Base-by-base conservation (phyloP, 2,113 vertebrate species). In the Rhagologus leucostigma region DNA sequence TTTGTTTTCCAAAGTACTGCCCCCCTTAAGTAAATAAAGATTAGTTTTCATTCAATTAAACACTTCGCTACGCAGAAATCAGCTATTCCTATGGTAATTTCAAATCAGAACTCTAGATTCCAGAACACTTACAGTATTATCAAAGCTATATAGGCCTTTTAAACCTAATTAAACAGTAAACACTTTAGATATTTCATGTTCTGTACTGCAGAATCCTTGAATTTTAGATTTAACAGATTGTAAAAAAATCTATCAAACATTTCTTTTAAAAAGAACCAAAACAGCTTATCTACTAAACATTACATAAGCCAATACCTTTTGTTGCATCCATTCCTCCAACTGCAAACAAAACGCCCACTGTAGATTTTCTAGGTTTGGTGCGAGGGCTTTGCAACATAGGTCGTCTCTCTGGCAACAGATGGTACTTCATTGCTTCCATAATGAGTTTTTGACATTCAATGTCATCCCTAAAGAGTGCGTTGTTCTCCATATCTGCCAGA, bases 371-470 rank as follows among this genome's bases (percentile, higher is more conserved):
- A 62, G 99, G 99, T 63, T 99, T 99, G 11, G 99, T 99, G 78
- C 99, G 98, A 50, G 99, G 99, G 95, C 99, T 99, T 96, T 99
- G 99, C 91, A 99, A 98, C 97, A 99, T 98, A 47, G 99, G 99
- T 63, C 99, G 98, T 75, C 99, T 98, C 95, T 99, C 99, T 56
- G 99, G 99, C 96, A 99, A 96, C 93, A 99, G 98, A 96, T 99
- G 99, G 98, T 99, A 99, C 97, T 99, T 99, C 99, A 99, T 99
- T 76, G 99, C 99, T 97, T 99, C 99, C 99, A 99, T 99, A 90
- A 99, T 98, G 79, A 99, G 98, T 82, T 99, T 99, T 95, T 99
- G 99, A 98, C 99, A 99, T 93, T 99, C 99, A 89, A 99, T 99
- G 69, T 99, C 99, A 98, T 99, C 99, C 67, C 98, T 98, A 60